phyloP scores from a whole-genome alignment of 1,140 invertebrate genomes.

The Drosophila watanabei region DNA sequence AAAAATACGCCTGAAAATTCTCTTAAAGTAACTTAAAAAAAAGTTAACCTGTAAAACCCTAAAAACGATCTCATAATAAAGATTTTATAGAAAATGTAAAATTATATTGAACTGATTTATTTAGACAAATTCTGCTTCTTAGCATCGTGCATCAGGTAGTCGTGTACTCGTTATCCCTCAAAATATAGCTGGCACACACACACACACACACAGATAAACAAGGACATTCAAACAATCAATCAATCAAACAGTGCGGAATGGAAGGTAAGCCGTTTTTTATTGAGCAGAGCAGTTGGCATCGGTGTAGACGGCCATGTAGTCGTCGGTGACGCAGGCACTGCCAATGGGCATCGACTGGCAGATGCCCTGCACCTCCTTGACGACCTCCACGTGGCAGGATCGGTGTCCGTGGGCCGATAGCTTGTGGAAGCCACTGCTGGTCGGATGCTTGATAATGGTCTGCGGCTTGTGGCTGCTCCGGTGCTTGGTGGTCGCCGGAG shows the following conservation, averaged over 20 bases:
- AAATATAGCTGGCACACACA: constrained; percentile 37
- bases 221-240: constrained; percentile 22
- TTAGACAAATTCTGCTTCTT: constrained; percentile 36
- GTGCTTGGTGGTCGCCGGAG: constrained; percentile 25
- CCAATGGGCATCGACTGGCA: constrained; percentile 72
- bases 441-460: constrained; percentile 55
- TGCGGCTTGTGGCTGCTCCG: constrained; percentile 37
- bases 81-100: constrained; percentile 36
- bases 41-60: background rate
- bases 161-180: constrained; percentile 46
- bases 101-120: constrained; percentile 41
- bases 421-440: constrained; percentile 56
- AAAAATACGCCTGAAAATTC: background rate
- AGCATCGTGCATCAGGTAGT: constrained; percentile 63
- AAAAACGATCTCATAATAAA: constrained; percentile 59
- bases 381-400: constrained; percentile 72
- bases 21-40: background rate
- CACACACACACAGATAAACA: constrained; percentile 11
- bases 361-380: constrained; percentile 70
- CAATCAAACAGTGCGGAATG: constrained; percentile 25
- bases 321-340: constrained; percentile 74
- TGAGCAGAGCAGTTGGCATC: constrained; percentile 55
- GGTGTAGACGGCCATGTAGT: constrained; percentile 77
- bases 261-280: constrained; percentile 7
- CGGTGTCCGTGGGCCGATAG: constrained; percentile 58